phyloP scores from a whole-genome alignment of 2,113 vertebrate genomes.

The Pluvialis apricaria region DNA sequence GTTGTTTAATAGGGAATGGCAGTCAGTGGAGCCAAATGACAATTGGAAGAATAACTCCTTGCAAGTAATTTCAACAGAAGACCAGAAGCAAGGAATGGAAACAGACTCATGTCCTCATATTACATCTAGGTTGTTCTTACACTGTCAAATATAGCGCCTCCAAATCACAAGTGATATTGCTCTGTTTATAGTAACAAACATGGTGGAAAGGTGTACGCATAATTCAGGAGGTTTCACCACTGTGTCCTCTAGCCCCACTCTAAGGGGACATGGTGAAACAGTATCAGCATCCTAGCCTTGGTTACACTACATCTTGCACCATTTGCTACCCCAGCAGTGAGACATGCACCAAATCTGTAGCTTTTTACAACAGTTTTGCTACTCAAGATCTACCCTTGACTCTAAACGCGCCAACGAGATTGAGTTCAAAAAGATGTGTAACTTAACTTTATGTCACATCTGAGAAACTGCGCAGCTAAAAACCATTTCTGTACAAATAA shows the following conservation, averaged over 20 bases:
- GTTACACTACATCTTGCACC: neutral
- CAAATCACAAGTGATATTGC: neutral
- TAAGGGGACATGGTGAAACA: neutral
- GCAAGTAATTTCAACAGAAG: neutral
- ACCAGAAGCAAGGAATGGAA: neutral
- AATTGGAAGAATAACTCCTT: neutral
- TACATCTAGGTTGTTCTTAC: neutral
- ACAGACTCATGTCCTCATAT: neutral
- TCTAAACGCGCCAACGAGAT: accelerated
- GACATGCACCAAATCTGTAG: neutral
- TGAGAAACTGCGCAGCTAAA: neutral
- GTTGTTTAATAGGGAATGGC: neutral
- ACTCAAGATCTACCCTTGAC: neutral
- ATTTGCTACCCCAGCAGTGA: neutral
- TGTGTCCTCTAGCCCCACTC: neutral
- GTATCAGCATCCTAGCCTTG: neutral
- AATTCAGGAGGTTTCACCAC: neutral
- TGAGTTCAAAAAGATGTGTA: neutral
- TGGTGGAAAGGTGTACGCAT: accelerated
- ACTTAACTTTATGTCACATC: neutral
- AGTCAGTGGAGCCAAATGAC: neutral
- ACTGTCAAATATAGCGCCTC: neutral
- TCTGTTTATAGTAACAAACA: neutral
- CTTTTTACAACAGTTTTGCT: neutral
- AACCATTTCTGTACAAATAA: neutral